A percentile compares a stretch with the other conserved stretches of the same genome.
These are phyloP conservation scores for Gnathonemus longibarbis DNA, from an alignment of 2,113 vertebrate species.

Conservation along the genomic window DNA sequence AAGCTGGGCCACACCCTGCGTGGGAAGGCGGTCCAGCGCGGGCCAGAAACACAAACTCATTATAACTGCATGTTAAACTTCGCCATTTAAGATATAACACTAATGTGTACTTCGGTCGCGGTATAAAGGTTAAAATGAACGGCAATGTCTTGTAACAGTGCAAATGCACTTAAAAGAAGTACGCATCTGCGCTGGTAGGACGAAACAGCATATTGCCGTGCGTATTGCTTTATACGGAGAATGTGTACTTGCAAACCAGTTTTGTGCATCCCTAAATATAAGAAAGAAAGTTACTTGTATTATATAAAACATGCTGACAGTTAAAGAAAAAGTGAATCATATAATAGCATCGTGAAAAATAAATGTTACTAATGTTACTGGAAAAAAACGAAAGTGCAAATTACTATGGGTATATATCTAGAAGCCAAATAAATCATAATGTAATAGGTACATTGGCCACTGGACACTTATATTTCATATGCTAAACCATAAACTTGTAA, in stretches of 20 bases:
- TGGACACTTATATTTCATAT: background rate
- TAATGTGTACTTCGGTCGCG: no score
- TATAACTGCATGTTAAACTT: background rate
- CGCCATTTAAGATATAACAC: no score
- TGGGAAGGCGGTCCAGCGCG: background rate
- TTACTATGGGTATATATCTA: background rate
- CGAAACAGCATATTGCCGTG: background rate
- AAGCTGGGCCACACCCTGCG: background rate
- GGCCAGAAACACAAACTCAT: background rate
- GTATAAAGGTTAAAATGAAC: no score
- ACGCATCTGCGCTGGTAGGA: background rate
- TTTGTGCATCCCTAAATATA: background rate
- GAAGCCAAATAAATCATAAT: background rate
- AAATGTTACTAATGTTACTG: background rate
- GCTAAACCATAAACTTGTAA: background rate
- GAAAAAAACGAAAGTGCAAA: background rate
- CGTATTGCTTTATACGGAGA: background rate
- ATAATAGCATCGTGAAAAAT: background rate
- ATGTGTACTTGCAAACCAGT: background rate
- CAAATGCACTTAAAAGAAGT: background rate
- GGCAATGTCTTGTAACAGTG: no score
- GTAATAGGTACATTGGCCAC: background rate
- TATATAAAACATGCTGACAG: background rate
- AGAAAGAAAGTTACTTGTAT: background rate
- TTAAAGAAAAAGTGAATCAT: background rate